Conservation (phyloP, 2,113 vertebrate genomes). For the Apus apus region DNA sequence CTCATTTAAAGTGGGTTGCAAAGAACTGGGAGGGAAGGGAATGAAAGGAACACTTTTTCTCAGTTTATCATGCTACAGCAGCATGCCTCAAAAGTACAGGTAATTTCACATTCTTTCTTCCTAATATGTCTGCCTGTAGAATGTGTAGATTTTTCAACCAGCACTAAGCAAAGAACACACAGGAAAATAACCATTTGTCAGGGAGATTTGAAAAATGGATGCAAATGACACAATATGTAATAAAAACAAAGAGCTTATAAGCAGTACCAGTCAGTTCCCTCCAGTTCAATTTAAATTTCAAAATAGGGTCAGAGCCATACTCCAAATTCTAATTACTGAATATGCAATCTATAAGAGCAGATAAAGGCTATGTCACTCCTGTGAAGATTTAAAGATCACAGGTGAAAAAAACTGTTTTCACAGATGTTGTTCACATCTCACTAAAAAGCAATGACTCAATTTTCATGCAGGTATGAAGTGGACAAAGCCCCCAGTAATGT, state of each 20-base stretch:
- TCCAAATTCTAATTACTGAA: background rate
- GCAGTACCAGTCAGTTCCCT: background rate
- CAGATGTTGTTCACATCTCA: background rate
- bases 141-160: background rate
- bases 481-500: background rate
- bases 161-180: background rate
- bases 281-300: background rate
- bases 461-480: background rate
- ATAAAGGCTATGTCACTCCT: background rate
- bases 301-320: background rate
- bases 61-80: background rate
- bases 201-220: background rate
- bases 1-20: background rate
- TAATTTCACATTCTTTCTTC: background rate
- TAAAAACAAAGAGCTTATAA: background rate
- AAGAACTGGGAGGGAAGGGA: background rate
- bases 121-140: background rate
- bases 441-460: background rate
- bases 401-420: background rate
- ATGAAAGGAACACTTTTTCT: rapidly evolving
- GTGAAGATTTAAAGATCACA: background rate
- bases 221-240: background rate
- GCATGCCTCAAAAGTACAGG: background rate
- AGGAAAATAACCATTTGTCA: background rate
- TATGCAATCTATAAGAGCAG: background rate